Evolutionary conservation across 2,888 invertebrate species (phyloP), one percentile per base, ranked within the genome.

Genomic region (Apodemia zela): DNA sequence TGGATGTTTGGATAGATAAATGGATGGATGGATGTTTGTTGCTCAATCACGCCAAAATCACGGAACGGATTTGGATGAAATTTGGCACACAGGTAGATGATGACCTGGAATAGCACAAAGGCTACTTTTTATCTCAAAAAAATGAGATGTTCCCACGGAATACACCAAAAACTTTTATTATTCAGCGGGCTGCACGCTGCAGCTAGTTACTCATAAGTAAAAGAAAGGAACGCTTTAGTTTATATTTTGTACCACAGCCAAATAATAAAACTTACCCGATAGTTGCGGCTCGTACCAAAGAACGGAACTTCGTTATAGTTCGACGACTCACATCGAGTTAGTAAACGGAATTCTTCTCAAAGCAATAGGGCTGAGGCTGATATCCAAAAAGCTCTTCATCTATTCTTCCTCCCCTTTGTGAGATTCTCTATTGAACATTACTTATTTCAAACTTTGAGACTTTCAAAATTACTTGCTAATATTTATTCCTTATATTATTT

Each of bases 261-360:
- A 64, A 72, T 72, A 72, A 73, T 70, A 72, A 80, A 83, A 85
- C 81, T 83, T 80, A 75, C 73, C 78, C 83, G 80, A 84, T 83
- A 84, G 81, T 81, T 81, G 78, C 75, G 75, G 77, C 76, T 74
- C 75, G 77, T 75, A 79, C 80, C 79, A 80, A 80, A 80, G 80
- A 75, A 71, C 73, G 69, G 73, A 73, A 75, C 71, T 75, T 75
- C 71, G 75, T 69, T 69, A 78, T 75, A 77, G 77, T 75, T 78
- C 74, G 54, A 42, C 42, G 42, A 21, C 54, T 54, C 54, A 54
- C 54, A 54, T 54, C 25, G 54, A 54, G 54, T 54, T 54, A 54
- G 54, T 54, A 54, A 54, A 54, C 54, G 51, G 21, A 42, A 51
- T 51, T 51, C 51, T 51, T 51, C 51, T 51, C 51, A 51, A 51